These are phyloP conservation scores for Zalophus californianus DNA, from an alignment of 2,797 vertebrate genomes.

Conservation along the genomic window DNA sequence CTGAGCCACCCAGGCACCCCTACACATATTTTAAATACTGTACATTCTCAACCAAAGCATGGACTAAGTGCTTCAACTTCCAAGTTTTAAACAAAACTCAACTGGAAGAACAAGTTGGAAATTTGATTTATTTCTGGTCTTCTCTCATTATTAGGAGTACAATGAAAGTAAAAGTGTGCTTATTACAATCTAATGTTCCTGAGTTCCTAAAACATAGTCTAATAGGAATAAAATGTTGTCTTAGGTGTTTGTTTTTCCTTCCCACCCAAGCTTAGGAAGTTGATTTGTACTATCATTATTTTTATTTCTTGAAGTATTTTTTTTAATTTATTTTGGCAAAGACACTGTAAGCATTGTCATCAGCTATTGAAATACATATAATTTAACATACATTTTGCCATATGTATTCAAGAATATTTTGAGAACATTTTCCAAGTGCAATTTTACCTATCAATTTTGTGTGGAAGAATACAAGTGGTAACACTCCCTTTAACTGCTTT, in stretches of 20 bases:
- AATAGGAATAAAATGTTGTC: constrained; percentile 35
- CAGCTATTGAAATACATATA: constrained; percentile 8
- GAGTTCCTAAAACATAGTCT: constrained; percentile 51
- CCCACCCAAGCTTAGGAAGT: constrained; percentile 11
- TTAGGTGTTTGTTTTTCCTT: constrained; percentile 47
- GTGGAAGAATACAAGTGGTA: constrained; percentile 29
- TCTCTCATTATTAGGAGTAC: neutral
- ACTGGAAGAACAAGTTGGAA: constrained; percentile 18
- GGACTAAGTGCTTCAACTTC: neutral
- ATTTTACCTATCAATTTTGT: constrained; percentile 28
- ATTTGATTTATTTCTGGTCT: constrained; percentile 7
- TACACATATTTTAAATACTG: neutral
- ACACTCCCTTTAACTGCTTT: constrained; percentile 40
- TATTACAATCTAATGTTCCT: neutral
- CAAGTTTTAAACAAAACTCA: constrained; percentile 16
- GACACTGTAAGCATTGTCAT: neutral
- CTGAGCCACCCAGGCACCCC: no score
- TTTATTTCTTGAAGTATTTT: constrained; percentile 40
- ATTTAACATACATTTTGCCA: constrained; percentile 40
- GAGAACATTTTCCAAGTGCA: constrained; percentile 38
- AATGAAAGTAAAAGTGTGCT: neutral
- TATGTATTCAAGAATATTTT: constrained; percentile 12
- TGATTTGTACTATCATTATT: constrained; percentile 10
- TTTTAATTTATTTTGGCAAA: constrained; percentile 37
- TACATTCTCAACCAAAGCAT: neutral